Percentiles rank a stretch among this genome's conserved stretches.
These are phyloP conservation scores for Limonius californicus DNA, from an alignment of 1,140 invertebrate genomes.

Conservation along the genomic window DNA sequence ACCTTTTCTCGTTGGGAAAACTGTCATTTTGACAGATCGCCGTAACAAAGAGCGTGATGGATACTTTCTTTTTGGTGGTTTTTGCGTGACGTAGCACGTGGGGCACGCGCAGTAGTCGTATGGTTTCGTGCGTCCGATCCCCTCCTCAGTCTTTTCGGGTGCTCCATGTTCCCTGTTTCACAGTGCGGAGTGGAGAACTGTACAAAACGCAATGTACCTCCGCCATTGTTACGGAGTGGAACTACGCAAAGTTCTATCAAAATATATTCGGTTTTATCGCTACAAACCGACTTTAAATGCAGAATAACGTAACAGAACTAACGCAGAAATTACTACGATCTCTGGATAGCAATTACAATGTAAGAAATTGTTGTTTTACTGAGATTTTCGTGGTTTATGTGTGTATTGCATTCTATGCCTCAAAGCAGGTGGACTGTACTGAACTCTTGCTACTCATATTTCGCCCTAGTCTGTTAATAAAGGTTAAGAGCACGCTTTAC, in stretches of 20 bases:
- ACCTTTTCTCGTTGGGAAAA: too few species aligned
- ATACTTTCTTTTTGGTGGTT: background rate
- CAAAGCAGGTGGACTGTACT: constrained; percentile 38
- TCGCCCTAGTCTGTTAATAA: background rate
- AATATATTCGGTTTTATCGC: constrained; percentile 47
- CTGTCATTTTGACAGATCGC: too few species aligned
- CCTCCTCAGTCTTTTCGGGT: constrained; percentile 47
- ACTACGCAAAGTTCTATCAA: constrained; percentile 45
- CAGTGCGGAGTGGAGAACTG: constrained; percentile 47
- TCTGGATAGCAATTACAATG: constrained; percentile 65
- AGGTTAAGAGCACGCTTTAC: background rate
- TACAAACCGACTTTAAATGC: constrained; percentile 52
- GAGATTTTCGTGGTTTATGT: constrained; percentile 26
- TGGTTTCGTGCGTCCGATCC: constrained; percentile 41
- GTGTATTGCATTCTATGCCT: constrained; percentile 10
- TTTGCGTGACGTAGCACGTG: background rate
- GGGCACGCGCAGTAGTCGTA: constrained; percentile 37
- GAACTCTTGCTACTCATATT: constrained; percentile 12
- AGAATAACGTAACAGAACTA: constrained; percentile 60
- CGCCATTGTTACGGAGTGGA: constrained; percentile 48
- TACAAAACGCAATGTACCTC: constrained; percentile 48
- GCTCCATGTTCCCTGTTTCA: constrained; percentile 47
- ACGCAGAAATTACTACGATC: constrained; percentile 62
- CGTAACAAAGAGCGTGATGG: too few species aligned
- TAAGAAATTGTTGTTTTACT: constrained; percentile 50